Conservation (phyloP, 2,113 vertebrate species). For the Campylomormyrus numenius region DNA sequence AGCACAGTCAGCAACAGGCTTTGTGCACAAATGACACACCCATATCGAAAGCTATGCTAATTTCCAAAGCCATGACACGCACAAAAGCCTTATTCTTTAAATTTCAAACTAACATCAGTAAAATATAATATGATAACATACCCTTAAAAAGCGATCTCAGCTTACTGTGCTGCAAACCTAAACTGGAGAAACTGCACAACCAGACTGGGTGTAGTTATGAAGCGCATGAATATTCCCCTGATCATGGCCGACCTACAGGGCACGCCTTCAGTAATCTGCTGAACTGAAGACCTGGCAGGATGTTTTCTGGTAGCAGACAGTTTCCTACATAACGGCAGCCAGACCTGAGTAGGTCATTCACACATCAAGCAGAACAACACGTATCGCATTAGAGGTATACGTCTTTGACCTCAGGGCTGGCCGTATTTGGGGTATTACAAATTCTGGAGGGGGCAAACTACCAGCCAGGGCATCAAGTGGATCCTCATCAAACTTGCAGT, state of each 20-base stretch:
- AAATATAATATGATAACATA: background rate
- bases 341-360: background rate
- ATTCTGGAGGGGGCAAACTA: conserved; percentile 29
- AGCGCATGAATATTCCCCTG: background rate
- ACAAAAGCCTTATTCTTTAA: background rate
- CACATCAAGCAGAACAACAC: background rate
- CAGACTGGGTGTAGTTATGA: background rate
- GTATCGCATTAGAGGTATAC: conserved; percentile 32
- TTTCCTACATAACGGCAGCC: background rate
- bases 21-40: background rate
- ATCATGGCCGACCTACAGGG: background rate
- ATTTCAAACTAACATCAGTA: background rate
- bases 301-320: background rate
- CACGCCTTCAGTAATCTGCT: background rate
- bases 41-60: background rate
- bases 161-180: too few relatives aligned
- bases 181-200: background rate
- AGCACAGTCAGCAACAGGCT: background rate
- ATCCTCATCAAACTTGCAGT: background rate
- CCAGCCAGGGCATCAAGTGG: too few relatives aligned
- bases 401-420: conserved; percentile 57
- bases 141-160: background rate
- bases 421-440: conserved; percentile 36
- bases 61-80: background rate
- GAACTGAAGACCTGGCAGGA: background rate